phyloP scores from a whole-genome alignment of 2,888 invertebrate genomes.

The Stictocephala bisonia region DNA sequence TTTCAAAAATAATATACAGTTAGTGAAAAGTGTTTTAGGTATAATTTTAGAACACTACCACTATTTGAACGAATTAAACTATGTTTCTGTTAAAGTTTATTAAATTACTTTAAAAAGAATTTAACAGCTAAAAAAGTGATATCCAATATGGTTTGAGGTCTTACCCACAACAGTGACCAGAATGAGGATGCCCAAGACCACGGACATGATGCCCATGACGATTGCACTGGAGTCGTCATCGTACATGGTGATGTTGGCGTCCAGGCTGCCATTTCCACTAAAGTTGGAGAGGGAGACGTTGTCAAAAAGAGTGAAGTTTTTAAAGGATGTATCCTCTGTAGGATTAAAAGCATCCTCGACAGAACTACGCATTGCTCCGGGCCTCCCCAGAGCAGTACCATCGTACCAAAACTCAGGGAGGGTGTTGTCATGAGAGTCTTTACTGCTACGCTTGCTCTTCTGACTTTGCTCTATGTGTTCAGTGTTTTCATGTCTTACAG shows the following conservation, averaged over 20 bases:
- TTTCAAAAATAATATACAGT: too few species aligned
- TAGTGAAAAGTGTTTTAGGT: too few species aligned
- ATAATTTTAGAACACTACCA: too few species aligned
- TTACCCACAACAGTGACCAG: slow-evolving; percentile 94
- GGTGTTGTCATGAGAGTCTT: slow-evolving; percentile 11
- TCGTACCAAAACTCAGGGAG: slow-evolving; percentile 19
- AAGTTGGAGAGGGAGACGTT: slow-evolving; percentile 9
- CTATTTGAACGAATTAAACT: too few species aligned
- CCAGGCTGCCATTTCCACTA: neutral
- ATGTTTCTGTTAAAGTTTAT: too few species aligned
- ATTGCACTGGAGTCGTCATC: slow-evolving; percentile 63
- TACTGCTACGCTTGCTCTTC: neutral
- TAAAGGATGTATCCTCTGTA: slow-evolving; percentile 10
- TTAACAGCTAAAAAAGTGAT: neutral
- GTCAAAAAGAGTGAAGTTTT: slow-evolving; percentile 15
- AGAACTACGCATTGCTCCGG: slow-evolving; percentile 16
- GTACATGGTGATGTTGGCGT: neutral
- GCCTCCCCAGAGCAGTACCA: slow-evolving; percentile 17
- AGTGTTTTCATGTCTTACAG: too few species aligned
- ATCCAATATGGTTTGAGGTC: slow-evolving; percentile 62
- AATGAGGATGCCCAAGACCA: slow-evolving; percentile 89
- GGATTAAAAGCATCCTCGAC: neutral
- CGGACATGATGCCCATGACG: slow-evolving; percentile 82
- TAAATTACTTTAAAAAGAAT: too few species aligned
- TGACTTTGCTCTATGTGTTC: too few species aligned